Conservation (phyloP, 2,888 invertebrate species). For the Caenorhabditis becei region DNA sequence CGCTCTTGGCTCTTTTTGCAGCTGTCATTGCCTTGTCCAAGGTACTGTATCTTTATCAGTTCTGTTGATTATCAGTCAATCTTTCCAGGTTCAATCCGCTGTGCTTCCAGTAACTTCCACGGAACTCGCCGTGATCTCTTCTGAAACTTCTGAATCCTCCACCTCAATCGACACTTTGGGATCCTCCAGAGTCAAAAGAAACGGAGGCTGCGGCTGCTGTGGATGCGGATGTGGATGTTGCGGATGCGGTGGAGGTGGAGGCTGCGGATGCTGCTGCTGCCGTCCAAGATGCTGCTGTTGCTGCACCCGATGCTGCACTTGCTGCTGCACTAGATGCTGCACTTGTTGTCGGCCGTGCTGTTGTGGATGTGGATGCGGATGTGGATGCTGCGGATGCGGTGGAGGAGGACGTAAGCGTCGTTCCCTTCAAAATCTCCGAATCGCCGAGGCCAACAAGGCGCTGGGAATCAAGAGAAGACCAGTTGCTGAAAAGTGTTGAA, state of each 20-base stretch:
- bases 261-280: constrained; percentile 46
- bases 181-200: constrained; percentile 56
- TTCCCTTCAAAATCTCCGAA: constrained; percentile 65
- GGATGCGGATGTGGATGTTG: constrained; percentile 62
- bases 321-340: constrained; percentile 64
- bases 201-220: constrained; percentile 58
- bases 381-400: constrained; percentile 68
- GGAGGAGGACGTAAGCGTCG: constrained; percentile 67
- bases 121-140: constrained; percentile 36
- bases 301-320: constrained; percentile 62
- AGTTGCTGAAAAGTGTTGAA: too few relatives aligned
- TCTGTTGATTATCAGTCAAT: not conserved
- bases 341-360: constrained; percentile 57
- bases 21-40: not conserved
- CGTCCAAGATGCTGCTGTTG: constrained; percentile 56
- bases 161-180: constrained; percentile 56
- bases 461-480: constrained; percentile 62
- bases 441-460: constrained; percentile 60
- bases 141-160: constrained; percentile 20
- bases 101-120: constrained; percentile 47
- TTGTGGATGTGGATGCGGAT: constrained; percentile 52
- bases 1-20: not conserved
- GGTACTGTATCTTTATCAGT: not conserved
- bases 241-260: constrained; percentile 49
- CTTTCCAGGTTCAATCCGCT: constrained; percentile 37